Evolutionary conservation across 1,140 invertebrate genomes (phyloP), one percentile per base, ranked within the genome.

Genomic region (Schmidtea mediterranea): DNA sequence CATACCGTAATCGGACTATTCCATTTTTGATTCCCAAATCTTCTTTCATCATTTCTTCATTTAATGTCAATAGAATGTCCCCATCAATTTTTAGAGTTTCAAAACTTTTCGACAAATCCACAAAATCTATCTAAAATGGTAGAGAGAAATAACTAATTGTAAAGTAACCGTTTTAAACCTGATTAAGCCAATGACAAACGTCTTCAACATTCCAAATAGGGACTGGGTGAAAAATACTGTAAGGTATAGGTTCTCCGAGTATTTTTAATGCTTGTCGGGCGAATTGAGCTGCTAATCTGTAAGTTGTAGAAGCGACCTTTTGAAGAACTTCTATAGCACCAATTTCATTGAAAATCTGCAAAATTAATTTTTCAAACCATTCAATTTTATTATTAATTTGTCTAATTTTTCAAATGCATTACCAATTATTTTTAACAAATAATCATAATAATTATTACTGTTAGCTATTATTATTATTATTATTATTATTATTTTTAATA

Each of bases 141-240:
- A 54, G 9, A 3, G 15, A 49, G 22, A 48, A 24, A 46, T 15
- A n/a, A 53, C 10, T 6, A 32, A 32, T 32, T 32, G 10, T 6
- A 32, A 3, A 32, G 10, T 32, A 6, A 10, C 3, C 26, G 26
- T 6, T 32, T 32, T 32, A 41, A n/a, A 75, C 73, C 65, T 77
- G 87, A 58, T 86, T 86, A 0, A 97, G 82, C 90, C 90, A 98
- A 65, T 95, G 83, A 52, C 76, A 69, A 0, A 98, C 90, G 68
- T 98, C 90, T 59, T 84, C 81, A 2, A 75, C 76, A 0, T 81
- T 89, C 92, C 92, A 98, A 0, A 94, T 68, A 0, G 90, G 90
- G 1, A 94, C 87, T 65, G 95, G 87, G 61, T 94, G 89, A 21
- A 84, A 90, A 23, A 97, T 67, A 62, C 90, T 92, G 57, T 95